Evolutionary conservation across 2,113 vertebrate genomes (phyloP).

Genomic region (Varanus salvator): DNA sequence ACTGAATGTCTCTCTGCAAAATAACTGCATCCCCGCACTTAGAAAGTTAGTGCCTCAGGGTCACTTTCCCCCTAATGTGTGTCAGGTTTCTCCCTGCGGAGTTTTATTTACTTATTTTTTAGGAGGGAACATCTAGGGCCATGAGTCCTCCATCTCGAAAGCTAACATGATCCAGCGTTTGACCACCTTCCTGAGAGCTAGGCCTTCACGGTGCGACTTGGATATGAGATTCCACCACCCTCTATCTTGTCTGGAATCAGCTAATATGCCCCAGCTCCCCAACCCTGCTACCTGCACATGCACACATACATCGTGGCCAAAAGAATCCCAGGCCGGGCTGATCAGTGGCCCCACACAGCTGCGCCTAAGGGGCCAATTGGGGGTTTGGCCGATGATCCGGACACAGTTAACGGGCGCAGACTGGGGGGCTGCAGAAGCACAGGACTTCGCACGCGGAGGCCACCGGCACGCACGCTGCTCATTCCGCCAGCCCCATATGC

Average conservation of each 20-base stretch:
- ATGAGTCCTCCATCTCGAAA: not conserved
- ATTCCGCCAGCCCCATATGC: too few relatives aligned
- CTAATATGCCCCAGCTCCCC: not conserved
- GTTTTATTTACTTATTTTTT: not conserved
- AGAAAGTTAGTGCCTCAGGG: not conserved
- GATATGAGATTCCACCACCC: not conserved
- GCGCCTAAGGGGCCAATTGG: not conserved
- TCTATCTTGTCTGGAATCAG: not conserved
- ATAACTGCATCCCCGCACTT: not conserved
- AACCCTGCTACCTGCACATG: not conserved
- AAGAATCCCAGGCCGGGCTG: not conserved
- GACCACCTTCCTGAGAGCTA: not conserved
- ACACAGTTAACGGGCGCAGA: not conserved
- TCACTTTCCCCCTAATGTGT: not conserved
- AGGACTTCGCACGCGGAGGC: too few relatives aligned
- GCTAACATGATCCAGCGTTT: not conserved
- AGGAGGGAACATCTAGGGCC: not conserved
- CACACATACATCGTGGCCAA: not conserved
- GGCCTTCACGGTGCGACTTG: not conserved
- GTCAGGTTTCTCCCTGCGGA: not conserved
- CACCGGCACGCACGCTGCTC: too few relatives aligned
- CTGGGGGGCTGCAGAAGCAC: too few relatives aligned
- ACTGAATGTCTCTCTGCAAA: too few relatives aligned
- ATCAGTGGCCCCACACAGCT: not conserved
- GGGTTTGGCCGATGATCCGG: not conserved